phyloP scores from a whole-genome alignment of 1,140 invertebrate genomes.

The Listronotus bonariensis region DNA sequence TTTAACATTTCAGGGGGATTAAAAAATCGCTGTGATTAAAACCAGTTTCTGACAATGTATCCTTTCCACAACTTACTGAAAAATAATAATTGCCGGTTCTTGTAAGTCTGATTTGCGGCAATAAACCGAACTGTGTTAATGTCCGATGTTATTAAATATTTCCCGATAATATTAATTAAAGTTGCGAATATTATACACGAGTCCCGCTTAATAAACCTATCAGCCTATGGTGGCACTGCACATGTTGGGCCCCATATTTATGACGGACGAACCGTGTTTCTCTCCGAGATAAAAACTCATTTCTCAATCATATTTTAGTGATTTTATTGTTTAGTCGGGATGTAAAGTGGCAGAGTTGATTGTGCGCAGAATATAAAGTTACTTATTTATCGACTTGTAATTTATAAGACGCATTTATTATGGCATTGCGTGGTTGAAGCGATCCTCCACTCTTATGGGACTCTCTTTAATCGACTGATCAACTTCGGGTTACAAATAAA shows the following conservation, averaged over 20 bases:
- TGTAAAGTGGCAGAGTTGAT: slow-evolving; percentile 56
- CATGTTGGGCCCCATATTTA: slow-evolving; percentile 49
- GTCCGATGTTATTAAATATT: slow-evolving; percentile 40
- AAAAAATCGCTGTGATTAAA: no score
- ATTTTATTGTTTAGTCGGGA: slow-evolving; percentile 56
- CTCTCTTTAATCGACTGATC: slow-evolving; percentile 39
- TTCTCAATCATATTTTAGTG: slow-evolving; percentile 57
- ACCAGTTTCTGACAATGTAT: no score
- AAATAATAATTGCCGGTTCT: no score
- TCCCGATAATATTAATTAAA: slow-evolving; percentile 37
- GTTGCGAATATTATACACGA: slow-evolving; percentile 28
- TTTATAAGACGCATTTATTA: slow-evolving; percentile 57
- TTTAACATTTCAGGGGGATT: no score
- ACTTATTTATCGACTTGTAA: slow-evolving; percentile 56
- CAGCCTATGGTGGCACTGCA: slow-evolving; percentile 29
- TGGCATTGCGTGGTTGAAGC: slow-evolving; percentile 52
- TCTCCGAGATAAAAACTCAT: slow-evolving; percentile 52
- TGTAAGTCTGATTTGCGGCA: background rate
- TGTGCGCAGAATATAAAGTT: slow-evolving; percentile 57
- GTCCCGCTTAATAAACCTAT: slow-evolving; percentile 36
- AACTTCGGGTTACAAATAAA: slow-evolving; percentile 28
- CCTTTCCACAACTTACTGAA: no score
- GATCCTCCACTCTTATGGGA: slow-evolving; percentile 35
- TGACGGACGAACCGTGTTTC: slow-evolving; percentile 49
- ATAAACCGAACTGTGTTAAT: slow-evolving; percentile 2